Percentiles rank a stretch among this genome's conserved stretches.
phyloP scores from a whole-genome alignment of 2,888 invertebrate species.

The Hetaerina titia region DNA sequence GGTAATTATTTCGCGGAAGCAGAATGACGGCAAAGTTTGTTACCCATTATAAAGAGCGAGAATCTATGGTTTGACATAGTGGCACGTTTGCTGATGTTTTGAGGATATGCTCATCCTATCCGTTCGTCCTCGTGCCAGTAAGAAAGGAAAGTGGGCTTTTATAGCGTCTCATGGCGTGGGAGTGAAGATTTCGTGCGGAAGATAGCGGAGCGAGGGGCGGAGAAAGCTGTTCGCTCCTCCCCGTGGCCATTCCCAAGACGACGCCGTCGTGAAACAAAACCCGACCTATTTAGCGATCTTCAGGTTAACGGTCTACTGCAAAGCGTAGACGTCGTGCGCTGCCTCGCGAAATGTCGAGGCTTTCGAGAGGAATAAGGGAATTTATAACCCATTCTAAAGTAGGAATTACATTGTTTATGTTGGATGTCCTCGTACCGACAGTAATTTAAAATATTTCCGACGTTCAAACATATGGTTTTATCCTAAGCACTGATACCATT shows the following conservation, averaged over 20 bases:
- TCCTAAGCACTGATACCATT: no score
- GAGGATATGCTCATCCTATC: not conserved
- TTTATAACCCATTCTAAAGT: no score
- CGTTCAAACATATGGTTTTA: no score
- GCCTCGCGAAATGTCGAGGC: not conserved
- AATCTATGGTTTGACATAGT: not conserved
- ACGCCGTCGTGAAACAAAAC: not conserved
- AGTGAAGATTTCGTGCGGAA: conserved; percentile 9
- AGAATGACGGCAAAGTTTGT: not conserved
- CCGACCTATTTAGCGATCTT: conserved; percentile 11
- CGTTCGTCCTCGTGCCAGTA: not conserved
- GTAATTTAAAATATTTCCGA: no score
- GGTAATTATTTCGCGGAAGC: not conserved
- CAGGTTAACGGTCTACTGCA: conserved; percentile 15
- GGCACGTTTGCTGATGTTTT: not conserved
- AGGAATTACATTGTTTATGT: no score
- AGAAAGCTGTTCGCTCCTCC: not conserved
- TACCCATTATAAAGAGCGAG: not conserved
- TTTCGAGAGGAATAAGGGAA: not conserved
- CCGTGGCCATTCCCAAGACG: not conserved
- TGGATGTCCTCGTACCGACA: no score
- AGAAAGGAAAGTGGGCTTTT: conserved; percentile 26
- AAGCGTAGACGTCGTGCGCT: not conserved
- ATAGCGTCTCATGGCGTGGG: not conserved
- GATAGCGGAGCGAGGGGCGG: not conserved